Base-by-base conservation (phyloP, 2,797 vertebrate species). In the Gymnothorax javanicus region DNA sequence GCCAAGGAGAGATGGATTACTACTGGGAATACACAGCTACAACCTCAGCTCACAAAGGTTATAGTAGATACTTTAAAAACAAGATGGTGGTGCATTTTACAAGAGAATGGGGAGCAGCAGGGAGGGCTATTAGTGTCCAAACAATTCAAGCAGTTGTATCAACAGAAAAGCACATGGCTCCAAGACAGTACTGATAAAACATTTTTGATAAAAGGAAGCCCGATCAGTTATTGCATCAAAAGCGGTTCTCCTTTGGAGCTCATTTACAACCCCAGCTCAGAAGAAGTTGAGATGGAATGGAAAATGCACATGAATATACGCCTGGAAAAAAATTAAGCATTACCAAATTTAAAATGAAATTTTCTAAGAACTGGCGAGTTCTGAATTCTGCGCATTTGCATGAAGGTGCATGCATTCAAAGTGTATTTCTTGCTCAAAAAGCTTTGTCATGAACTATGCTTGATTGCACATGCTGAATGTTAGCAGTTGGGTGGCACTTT, bases 1-100 rank as follows among this genome's bases (percentile, higher is more conserved):
- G 87, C 86, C 85, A 89, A 87, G 71, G 12, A 43, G 56, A 54
- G 58, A 77, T 64, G 71, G 84, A 85, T 88, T 85, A 87, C 88
- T 86, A 85, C 58, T 13, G 82, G 71, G 87, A 87, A 89, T 75
- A 82, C 84, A 87, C 84, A 87, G 79, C 59, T 83, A 73, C 69
- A 85, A 86, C 87, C 86, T 73, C 75, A 84, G 79, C 71, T 83
- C 85, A 84, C 33, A 86, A 90, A 90, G 86, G 90, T 89, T 86
- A 88, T 23, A 62, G 43, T 60, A 81, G 86, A 82, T 60, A 54
- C 77, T 88, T 84, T 60, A 69, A 81, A 56, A 54, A 56, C 9
- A 17, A 56, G 82, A 58, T 62, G 9, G 67, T 84, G 83, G 20
- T 64, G 43, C 59, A 7, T 62, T 84, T 84, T 84, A 50, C 60